Percentiles rank a stretch among this genome's conserved stretches.
These are phyloP conservation scores for Meriones psammophilus DNA, from an alignment of 2,797 vertebrate genomes.

Conservation along the genomic window DNA sequence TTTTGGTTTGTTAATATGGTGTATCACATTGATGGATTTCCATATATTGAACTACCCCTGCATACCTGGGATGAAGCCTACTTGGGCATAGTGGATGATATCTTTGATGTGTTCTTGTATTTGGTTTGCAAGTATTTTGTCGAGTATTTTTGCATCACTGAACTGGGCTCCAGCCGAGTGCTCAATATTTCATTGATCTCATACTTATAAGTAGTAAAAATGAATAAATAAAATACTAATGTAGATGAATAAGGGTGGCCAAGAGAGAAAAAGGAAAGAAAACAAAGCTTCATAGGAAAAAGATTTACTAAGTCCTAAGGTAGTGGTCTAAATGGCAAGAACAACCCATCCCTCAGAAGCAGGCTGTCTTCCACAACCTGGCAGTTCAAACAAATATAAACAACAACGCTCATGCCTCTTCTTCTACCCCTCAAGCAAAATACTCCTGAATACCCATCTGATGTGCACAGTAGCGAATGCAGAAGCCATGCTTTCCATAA, in stretches of 20 bases:
- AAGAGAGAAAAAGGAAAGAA: background rate
- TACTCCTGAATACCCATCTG: slow-evolving; percentile 44
- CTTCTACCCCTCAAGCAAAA: slow-evolving; percentile 52
- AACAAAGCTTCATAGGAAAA: slow-evolving; percentile 23
- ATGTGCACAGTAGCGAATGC: slow-evolving; percentile 55
- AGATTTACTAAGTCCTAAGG: background rate
- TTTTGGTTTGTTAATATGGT: too few species aligned
- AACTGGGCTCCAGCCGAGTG: background rate
- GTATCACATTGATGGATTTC: too few species aligned
- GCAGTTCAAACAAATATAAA: slow-evolving; percentile 62
- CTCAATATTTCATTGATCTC: slow-evolving; percentile 23
- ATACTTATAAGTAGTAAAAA: background rate
- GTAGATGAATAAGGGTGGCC: background rate
- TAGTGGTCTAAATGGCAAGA: background rate
- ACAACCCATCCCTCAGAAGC: background rate
- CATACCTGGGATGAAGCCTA: too few species aligned
- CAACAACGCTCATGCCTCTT: background rate
- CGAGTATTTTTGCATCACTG: too few species aligned
- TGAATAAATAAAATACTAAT: background rate
- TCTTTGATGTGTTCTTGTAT: too few species aligned
- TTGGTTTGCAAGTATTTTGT: too few species aligned
- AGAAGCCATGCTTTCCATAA: slow-evolving; percentile 23
- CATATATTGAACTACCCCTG: too few species aligned
- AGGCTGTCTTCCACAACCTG: background rate
- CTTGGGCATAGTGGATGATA: too few species aligned